Evolutionary conservation across 2,797 vertebrate genomes (phyloP).

Genomic region (Fistularia commersonii): DNA sequence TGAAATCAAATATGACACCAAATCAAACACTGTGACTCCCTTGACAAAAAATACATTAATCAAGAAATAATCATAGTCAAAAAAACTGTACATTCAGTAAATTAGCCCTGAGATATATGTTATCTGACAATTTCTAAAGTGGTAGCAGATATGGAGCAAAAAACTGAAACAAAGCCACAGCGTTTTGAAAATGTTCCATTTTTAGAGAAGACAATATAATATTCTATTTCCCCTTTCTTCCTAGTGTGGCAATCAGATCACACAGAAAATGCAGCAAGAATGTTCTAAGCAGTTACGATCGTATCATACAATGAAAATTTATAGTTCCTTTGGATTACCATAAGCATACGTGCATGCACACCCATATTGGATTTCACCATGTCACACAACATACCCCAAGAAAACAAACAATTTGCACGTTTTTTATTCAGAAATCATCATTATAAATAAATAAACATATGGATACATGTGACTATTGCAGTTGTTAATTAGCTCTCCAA

Average conservation of each 20-base stretch:
- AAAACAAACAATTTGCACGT: conserved; percentile 25
- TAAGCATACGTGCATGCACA: too few relatives aligned
- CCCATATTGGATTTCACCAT: too few relatives aligned
- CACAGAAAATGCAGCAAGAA: too few relatives aligned
- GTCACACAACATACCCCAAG: conserved; percentile 25
- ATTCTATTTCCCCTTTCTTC: too few relatives aligned
- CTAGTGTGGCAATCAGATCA: too few relatives aligned
- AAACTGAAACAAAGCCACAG: too few relatives aligned
- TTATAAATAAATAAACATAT: conserved; percentile 25
- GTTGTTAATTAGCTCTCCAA: conserved; percentile 49
- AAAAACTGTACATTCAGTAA: conserved; percentile 2
- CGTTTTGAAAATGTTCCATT: too few relatives aligned
- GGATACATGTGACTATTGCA: conserved; percentile 43
- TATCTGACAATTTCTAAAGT: conserved; percentile 11
- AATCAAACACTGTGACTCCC: conserved; percentile 37
- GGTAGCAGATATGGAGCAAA: too few relatives aligned
- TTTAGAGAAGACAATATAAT: too few relatives aligned
- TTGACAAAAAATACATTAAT: conserved; percentile 35
- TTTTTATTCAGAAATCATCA: conserved; percentile 49
- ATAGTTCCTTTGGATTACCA: too few relatives aligned
- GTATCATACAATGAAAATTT: too few relatives aligned
- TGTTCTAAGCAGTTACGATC: too few relatives aligned
- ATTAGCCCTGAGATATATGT: conserved; percentile 27
- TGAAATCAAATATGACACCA: conserved; percentile 49
- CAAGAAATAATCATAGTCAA: conserved; percentile 32